These are phyloP conservation scores for Tolmerus cingulatus DNA, from an alignment of 2,888 invertebrate species.

Conservation along the genomic window DNA sequence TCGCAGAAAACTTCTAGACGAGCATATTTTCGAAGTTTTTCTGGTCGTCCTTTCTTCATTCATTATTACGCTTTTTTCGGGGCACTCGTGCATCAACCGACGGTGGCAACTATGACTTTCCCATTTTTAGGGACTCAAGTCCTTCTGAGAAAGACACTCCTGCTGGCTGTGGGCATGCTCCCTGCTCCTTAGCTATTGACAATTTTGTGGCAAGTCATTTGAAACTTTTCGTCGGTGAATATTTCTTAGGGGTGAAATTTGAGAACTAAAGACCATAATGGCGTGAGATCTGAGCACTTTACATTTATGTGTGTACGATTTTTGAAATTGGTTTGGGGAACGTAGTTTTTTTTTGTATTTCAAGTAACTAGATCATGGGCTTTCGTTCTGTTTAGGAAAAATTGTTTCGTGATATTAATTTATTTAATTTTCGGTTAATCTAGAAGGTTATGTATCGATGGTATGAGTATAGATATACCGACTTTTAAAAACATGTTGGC, in stretches of 20 bases:
- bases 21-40: constrained; percentile 3
- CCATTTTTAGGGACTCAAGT: neutral
- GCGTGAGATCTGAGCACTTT: neutral
- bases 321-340: too few species aligned
- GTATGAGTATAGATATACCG: too few species aligned
- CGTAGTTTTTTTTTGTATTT: too few species aligned
- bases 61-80: neutral
- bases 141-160: neutral
- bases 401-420: too few species aligned
- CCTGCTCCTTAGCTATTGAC: neutral
- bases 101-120: neutral
- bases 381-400: too few species aligned
- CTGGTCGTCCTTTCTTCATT: neutral
- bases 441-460: too few species aligned
- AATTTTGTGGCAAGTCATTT: neutral
- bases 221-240: neutral
- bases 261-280: neutral
- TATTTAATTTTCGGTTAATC: too few species aligned
- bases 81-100: neutral
- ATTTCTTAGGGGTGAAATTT: neutral
- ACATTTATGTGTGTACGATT: neutral
- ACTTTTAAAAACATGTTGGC: too few species aligned
- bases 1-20: constrained; percentile 1
- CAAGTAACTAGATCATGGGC: too few species aligned
- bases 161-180: neutral